These are phyloP conservation scores for Cepaea hortensis DNA, from an alignment of 2,888 invertebrate genomes.

Conservation along the genomic window DNA sequence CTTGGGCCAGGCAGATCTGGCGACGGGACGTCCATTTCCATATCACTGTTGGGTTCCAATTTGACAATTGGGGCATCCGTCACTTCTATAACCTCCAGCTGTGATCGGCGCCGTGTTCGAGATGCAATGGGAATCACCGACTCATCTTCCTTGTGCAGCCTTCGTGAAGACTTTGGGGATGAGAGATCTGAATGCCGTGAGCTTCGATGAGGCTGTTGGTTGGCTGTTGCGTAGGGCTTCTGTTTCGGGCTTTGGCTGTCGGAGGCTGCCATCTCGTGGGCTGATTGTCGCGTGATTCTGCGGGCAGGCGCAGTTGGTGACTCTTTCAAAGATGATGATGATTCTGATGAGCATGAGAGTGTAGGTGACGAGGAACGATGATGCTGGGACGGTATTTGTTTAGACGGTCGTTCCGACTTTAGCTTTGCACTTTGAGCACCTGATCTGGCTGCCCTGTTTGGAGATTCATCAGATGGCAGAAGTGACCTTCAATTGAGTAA, in stretches of 20 bases:
- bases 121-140: slow-evolving; percentile 46
- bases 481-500: neutral
- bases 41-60: slow-evolving; percentile 45
- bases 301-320: slow-evolving; percentile 33
- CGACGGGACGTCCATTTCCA: slow-evolving; percentile 18
- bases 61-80: slow-evolving; percentile 38
- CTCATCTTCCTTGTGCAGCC: neutral
- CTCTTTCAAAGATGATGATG: slow-evolving; percentile 23
- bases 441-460: slow-evolving; percentile 6
- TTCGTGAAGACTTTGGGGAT: slow-evolving; percentile 31
- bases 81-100: slow-evolving; percentile 35
- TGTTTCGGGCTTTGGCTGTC: neutral
- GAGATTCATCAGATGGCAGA: slow-evolving; percentile 9
- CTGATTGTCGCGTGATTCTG: slow-evolving; percentile 38
- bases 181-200: slow-evolving; percentile 29
- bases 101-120: slow-evolving; percentile 40
- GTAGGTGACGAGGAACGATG: slow-evolving; percentile 28
- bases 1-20: slow-evolving; percentile 26
- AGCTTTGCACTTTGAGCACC: slow-evolving; percentile 11
- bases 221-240: neutral
- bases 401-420: slow-evolving; percentile 14
- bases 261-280: slow-evolving; percentile 28
- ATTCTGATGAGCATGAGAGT: slow-evolving; percentile 33
- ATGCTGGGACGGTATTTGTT: slow-evolving; percentile 4
- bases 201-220: neutral